These are phyloP conservation scores for Cyphomyrmex costatus DNA, from an alignment of 1,140 invertebrate genomes.

Conservation along the genomic window DNA sequence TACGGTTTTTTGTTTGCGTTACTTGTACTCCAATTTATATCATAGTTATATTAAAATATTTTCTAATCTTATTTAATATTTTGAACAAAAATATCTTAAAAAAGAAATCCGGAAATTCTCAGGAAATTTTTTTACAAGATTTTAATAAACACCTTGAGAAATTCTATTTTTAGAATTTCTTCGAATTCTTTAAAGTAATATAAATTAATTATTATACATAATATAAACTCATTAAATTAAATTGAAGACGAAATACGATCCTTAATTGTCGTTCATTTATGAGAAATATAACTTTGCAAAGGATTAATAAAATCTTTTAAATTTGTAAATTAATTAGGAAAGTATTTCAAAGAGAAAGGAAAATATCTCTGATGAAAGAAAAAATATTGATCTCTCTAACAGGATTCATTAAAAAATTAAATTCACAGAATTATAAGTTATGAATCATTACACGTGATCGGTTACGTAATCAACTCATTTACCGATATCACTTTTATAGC, in stretches of 20 bases:
- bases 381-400: neutral
- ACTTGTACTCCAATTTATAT: no score
- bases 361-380: neutral
- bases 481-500: neutral
- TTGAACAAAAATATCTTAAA: no score
- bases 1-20: no score
- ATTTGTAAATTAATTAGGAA: slow-evolving; percentile 4
- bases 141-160: neutral
- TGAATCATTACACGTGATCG: neutral
- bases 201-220: neutral
- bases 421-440: neutral
- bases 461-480: neutral
- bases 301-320: slow-evolving; percentile 12
- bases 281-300: neutral
- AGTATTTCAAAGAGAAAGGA: neutral
- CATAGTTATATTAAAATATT: no score
- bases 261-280: neutral
- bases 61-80: no score
- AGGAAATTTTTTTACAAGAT: neutral
- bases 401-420: neutral
- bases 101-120: no score
- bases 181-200: neutral
- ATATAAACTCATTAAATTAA: neutral
- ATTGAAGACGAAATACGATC: neutral
- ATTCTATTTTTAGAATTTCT: neutral